Evolutionary conservation across 2,888 invertebrate genomes (phyloP), one percentile per base, ranked within the genome.

Genomic region (Plagodis pulveraria): DNA sequence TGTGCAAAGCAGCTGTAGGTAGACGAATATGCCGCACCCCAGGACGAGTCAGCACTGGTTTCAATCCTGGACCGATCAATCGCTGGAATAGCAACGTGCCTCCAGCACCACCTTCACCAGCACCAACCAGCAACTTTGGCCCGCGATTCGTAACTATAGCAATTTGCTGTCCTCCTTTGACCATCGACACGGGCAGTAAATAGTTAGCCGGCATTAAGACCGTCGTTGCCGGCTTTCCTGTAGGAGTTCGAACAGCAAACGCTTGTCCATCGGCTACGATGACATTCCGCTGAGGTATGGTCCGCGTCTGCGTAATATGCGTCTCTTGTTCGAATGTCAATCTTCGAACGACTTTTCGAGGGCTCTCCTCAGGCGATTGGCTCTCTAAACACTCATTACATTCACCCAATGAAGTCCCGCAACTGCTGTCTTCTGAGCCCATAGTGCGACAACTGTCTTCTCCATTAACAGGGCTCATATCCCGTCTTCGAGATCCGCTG

Each of bases 361-460:
- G 93, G 63, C 93, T 93, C 61, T 93, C 93, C 76, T 95, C 94
- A 0, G 94, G 94, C 1, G 93, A 93, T 69, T 90, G 87, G 58
- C 93, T 93, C 61, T 94, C 94, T 33, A 93, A 76, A 56, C 93
- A 91, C 50, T 93, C 93, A 22, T 81, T 87, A 67, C 91, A 93
- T 65, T 93, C 93, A 6, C 93, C 93, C 66, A 91, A 89, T 0
- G 95, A 94, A 10, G 95, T 93, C 0, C 96, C 96, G 72, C 96
- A 96, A 9, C 96, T 96, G 72, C 96, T 96, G 73, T 96, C 96
- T 80, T 96, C 96, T 59, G 96, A 96, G 4, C 96, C 96, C 91
- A 96, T 94, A 0, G 96, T 96, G 40, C 94, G 87, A 11, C 95
- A 93, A 6, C 94, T 93, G 73, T 96, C 96, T 47, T 96, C 96